Base-by-base conservation (phyloP, 2,888 invertebrate genomes). In the Camponotus fellah region DNA sequence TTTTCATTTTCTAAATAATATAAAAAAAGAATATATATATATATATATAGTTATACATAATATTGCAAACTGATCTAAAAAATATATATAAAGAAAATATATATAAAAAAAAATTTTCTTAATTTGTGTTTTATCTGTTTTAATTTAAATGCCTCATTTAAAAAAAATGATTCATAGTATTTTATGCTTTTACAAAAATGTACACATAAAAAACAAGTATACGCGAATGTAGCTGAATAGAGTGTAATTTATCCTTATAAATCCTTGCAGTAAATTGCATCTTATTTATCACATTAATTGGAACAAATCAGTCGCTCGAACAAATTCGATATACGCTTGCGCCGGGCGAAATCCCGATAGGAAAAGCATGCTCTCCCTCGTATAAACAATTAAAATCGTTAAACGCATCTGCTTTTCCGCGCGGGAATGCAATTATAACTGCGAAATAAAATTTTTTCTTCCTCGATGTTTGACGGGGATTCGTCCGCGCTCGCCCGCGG, bases 321-420 rank as follows among this genome's bases (percentile, higher is more conserved):
- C 10, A 46, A 53, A 46, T 79, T 46, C 46, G 46, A 40, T 40
- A 64, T 9, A 49, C 56, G 14, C 3, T 10, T n/a, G n/a, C 49
- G 53, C 34, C 43, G 46, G 10, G 9, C 17, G 0, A 80, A 60
- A 71, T 79, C 32, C 26, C 9, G 26, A 26, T 60, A 46, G 34
- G 17, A 58, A 46, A 79, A 80, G 17, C 21, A n/a, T 46, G 5
- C 21, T 14, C 2, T 4, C 2, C 26, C 43, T 60, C 26, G 79
- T n/a, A 37, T 58, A 80, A 72, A 72, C 46, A 72, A 80, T 80
- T 60, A 72, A 80, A 80, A 80, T 37, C 26, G 37, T 34, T 72
- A 60, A 72, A 62, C 60, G 37, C 17, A 71, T 37, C 71, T 60
- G 71, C 34, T 69, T 79, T 46, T 60, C 43, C 6, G 37, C 21